Evolutionary conservation across 2,888 invertebrate species (phyloP).

Genomic region (Tipula vernalis): DNA sequence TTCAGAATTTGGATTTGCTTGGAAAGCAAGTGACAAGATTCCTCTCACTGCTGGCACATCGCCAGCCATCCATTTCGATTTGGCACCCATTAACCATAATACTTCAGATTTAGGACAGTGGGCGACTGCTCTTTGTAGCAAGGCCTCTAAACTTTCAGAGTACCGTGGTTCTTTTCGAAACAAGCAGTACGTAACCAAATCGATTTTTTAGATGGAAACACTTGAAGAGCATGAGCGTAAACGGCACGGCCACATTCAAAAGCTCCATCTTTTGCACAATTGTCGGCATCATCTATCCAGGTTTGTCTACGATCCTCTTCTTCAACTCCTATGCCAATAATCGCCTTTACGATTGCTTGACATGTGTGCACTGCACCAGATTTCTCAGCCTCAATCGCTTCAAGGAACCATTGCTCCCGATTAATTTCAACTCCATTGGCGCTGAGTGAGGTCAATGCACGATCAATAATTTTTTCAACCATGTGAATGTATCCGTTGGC

Average conservation of each 20-base stretch:
- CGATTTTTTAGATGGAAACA: constrained; percentile 92
- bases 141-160: constrained; percentile 73
- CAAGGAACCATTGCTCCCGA: constrained; percentile 97
- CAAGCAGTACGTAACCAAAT: constrained; percentile 96
- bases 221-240: constrained; percentile 80
- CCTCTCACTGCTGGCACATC: constrained; percentile 94
- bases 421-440: constrained; percentile 98
- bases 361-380: constrained; percentile 89
- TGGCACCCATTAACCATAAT: constrained; percentile 98
- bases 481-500: constrained; percentile 88
- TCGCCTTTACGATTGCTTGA: constrained; percentile 75
- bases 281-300: constrained; percentile 99
- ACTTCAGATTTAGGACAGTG: constrained; percentile 97
- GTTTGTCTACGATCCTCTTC: constrained; percentile 96
- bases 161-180: constrained; percentile 92
- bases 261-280: constrained; percentile 79
- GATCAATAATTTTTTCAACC: constrained; percentile 87
- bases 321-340: constrained; percentile 89
- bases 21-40: constrained; percentile 89
- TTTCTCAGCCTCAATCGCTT: constrained; percentile 95
- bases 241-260: constrained; percentile 94
- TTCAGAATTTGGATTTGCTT: constrained; percentile 98
- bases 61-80: constrained; percentile 95
- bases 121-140: constrained; percentile 87
- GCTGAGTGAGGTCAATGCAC: constrained; percentile 77